These are phyloP conservation scores for Trissoscelio sp. DNA, from an alignment of 2,888 invertebrate species.

Conservation along the genomic window DNA sequence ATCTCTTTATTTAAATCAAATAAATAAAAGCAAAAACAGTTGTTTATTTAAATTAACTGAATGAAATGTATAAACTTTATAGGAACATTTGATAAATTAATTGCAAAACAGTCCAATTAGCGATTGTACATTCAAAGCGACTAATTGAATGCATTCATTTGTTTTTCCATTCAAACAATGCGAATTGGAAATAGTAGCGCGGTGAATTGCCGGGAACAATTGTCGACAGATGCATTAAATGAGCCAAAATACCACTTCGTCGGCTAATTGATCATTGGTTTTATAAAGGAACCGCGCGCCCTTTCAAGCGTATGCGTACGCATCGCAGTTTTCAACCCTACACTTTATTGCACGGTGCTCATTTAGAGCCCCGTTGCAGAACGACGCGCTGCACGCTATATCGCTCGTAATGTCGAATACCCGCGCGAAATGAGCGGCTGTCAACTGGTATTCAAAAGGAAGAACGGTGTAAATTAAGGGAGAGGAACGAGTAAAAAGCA, in stretches of 20 bases:
- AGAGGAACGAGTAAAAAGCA: slow-evolving; percentile 66
- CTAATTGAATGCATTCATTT: slow-evolving; percentile 34
- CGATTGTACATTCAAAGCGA: slow-evolving; percentile 11
- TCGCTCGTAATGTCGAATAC: slow-evolving; percentile 66
- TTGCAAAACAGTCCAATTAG: slow-evolving; percentile 34
- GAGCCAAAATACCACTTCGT: slow-evolving; percentile 57
- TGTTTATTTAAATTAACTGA: too few species aligned
- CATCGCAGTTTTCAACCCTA: slow-evolving; percentile 69
- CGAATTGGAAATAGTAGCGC: slow-evolving; percentile 32
- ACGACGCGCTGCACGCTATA: slow-evolving; percentile 68
- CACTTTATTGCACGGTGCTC: slow-evolving; percentile 69
- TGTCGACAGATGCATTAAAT: slow-evolving; percentile 67
- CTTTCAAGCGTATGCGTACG: slow-evolving; percentile 63
- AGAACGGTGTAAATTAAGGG: slow-evolving; percentile 70
- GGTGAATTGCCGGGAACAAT: slow-evolving; percentile 45
- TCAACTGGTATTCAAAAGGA: slow-evolving; percentile 69
- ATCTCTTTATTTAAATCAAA: too few species aligned
- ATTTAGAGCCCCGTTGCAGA: slow-evolving; percentile 65
- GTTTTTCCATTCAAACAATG: slow-evolving; percentile 45
- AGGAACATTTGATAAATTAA: too few species aligned
- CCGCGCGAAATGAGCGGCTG: slow-evolving; percentile 69
- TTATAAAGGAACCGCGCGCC: slow-evolving; percentile 68
- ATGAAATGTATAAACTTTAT: too few species aligned
- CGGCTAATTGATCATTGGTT: slow-evolving; percentile 70
- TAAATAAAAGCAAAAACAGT: too few species aligned